A percentile compares a stretch with the other conserved stretches of the same genome.
These are phyloP conservation scores for Ochotona curzoniae DNA, from an alignment of 2,113 vertebrate species.

Conservation along the genomic window DNA sequence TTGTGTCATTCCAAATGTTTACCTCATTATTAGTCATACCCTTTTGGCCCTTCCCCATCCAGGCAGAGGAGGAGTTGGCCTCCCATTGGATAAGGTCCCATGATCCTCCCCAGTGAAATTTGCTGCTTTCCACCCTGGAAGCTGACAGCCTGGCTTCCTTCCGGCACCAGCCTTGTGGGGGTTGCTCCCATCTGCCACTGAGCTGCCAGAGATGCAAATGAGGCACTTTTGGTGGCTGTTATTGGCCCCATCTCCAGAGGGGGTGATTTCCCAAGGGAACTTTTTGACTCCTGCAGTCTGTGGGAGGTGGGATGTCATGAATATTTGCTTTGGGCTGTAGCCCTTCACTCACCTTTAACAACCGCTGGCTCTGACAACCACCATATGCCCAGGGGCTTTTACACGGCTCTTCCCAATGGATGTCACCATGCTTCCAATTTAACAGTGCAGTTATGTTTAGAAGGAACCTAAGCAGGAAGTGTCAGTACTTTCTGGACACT, in stretches of 20 bases:
- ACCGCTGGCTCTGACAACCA: not conserved
- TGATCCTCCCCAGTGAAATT: not conserved
- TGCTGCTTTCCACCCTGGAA: not conserved
- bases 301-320: not conserved
- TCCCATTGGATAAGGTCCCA: not conserved
- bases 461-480: not conserved
- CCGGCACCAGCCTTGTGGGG: slow-evolving; percentile 5
- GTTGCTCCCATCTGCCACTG: slow-evolving; percentile 43
- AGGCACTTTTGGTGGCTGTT: slow-evolving; percentile 13
- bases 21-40: not conserved
- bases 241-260: not conserved
- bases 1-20: not conserved
- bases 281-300: not conserved
- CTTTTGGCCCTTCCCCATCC: not conserved
- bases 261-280: not conserved
- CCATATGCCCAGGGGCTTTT: not conserved
- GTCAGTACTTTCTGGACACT: not conserved
- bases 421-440: not conserved
- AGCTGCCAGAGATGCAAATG: not conserved
- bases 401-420: not conserved
- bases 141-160: not conserved
- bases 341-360: not conserved
- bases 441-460: not conserved
- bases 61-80: not conserved
- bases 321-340: not conserved